Base-by-base conservation (phyloP, 2,888 invertebrate genomes). In the Anthrax anthrax region DNA sequence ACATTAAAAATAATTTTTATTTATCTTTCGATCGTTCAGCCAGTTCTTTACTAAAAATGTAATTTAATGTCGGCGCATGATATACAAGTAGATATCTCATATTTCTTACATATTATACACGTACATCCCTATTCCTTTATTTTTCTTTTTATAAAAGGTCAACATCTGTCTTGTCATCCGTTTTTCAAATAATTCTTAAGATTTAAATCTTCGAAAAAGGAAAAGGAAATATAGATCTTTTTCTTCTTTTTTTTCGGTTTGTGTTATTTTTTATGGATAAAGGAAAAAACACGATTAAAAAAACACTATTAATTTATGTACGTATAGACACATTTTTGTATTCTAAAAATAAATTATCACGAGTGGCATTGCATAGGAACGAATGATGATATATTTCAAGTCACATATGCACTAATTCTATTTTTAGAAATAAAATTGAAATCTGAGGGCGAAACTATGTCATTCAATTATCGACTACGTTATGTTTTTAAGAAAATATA, bases 101-200 rank as follows among this genome's bases (percentile, higher is more conserved):
- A 23, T n/a, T n/a, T 23, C 23, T 23, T 23, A 23, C 8, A 8
- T 23, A 8, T 23, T 23, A 23, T 23, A 12, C 18, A 42, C 18
- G 14, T 18, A 14, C 3, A 6, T 18, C 37, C 19, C 41, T 39
- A n/a, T n/a, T n/a, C n/a, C n/a, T n/a, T n/a, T n/a, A n/a, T n/a
- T n/a, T n/a, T n/a, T n/a, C n/a, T n/a, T n/a, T n/a, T n/a, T 34
- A 37, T 23, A 18, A 42, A 39, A 39, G 39, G 46, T 38, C 46
- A 46, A 34, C 45, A 46, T 46, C 46, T 46, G 46, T 37, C 12
- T 32, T 12, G 12, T 32, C 29, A 32, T 32, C 29, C 13, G 13
- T 32, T 32, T 32, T 12, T 10, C 10, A 23, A 6, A 23, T 23
- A 23, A 23, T 32, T 32, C 12, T 32, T 32, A 32, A 12, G 29